Evolutionary conservation across 1,140 invertebrate genomes (phyloP).

Genomic region (Euura lappo): DNA sequence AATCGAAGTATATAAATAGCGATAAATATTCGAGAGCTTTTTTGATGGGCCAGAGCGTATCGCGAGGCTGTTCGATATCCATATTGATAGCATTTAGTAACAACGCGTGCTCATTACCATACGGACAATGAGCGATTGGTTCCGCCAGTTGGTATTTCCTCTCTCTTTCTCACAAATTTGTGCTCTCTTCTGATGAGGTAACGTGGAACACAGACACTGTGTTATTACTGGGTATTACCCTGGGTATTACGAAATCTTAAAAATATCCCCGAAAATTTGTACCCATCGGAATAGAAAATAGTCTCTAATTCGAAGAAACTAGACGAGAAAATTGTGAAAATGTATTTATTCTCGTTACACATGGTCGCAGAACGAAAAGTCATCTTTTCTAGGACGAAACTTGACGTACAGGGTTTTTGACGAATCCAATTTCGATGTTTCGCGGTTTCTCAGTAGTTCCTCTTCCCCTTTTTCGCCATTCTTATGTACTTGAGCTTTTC

Average conservation of each 20-base stretch:
- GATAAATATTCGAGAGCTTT: neutral
- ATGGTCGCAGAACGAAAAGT: too few relatives aligned
- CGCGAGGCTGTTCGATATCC: neutral
- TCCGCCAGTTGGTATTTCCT: neutral
- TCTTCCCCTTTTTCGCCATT: conserved; percentile 20
- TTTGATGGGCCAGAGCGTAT: neutral
- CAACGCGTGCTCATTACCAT: neutral
- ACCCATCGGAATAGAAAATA: too few relatives aligned
- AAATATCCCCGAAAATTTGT: too few relatives aligned
- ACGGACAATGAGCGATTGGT: neutral
- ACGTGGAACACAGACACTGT: neutral
- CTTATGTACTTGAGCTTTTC: conserved; percentile 40
- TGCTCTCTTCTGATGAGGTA: conserved; percentile 1
- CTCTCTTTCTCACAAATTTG: neutral
- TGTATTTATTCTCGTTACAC: too few relatives aligned
- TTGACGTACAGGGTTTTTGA: too few relatives aligned
- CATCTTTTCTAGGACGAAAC: too few relatives aligned
- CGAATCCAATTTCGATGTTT: too few relatives aligned
- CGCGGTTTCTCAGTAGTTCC: neutral
- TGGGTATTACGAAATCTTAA: too few relatives aligned
- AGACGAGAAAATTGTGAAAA: too few relatives aligned
- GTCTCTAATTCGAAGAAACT: too few relatives aligned
- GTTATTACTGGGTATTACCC: too few relatives aligned
- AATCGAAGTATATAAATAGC: too few relatives aligned
- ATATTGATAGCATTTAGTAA: neutral